Evolutionary conservation across 2,113 vertebrate species (phyloP).

Genomic region (Pangasianodon gigas): DNA sequence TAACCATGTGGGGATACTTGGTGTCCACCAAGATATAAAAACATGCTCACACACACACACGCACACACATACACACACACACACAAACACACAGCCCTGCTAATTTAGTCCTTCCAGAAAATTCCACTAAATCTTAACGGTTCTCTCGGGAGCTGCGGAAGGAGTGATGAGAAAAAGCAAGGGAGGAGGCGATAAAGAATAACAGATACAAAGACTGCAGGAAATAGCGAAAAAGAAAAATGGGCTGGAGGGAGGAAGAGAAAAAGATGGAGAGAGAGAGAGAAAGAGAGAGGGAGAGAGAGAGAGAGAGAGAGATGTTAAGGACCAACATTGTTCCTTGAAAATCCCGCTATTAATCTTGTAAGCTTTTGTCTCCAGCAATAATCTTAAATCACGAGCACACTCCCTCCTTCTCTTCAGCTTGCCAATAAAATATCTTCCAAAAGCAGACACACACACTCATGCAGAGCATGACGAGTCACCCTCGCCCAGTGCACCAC

Average conservation of each 20-base stretch:
- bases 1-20: background rate
- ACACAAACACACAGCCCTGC: background rate
- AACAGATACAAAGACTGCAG: conserved; percentile 1
- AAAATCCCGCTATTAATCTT: conserved; percentile 50
- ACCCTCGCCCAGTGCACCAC: background rate
- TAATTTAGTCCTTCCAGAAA: conserved; percentile 41
- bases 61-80: conserved; percentile 29
- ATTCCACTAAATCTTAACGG: conserved; percentile 34
- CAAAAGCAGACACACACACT: background rate
- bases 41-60: conserved; percentile 13
- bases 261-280: background rate
- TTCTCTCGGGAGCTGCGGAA: conserved; percentile 32
- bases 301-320: conserved; percentile 30
- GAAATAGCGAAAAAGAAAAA: background rate
- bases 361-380: conserved; percentile 28
- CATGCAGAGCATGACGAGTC: background rate
- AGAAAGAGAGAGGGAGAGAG: background rate
- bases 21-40: conserved; percentile 13
- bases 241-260: background rate
- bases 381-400: conserved; percentile 54
- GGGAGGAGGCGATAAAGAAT: conserved; percentile 12
- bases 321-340: background rate
- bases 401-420: conserved; percentile 23
- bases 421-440: conserved; percentile 23
- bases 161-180: background rate